Conservation (phyloP, 2,113 vertebrate species). For the Ctenodactylus gundi region DNA sequence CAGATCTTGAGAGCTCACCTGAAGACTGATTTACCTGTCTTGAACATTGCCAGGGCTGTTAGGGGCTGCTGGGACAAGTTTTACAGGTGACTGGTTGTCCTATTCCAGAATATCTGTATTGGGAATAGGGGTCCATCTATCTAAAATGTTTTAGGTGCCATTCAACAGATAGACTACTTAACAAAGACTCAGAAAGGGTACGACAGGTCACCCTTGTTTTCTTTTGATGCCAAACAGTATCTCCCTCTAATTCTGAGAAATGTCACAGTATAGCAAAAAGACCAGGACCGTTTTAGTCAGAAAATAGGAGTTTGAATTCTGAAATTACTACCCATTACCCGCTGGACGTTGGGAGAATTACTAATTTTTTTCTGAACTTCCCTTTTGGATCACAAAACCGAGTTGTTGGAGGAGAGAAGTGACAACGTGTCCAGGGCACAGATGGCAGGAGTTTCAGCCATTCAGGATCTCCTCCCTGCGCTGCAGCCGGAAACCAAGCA, state of each 20-base stretch:
- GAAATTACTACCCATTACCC: neutral
- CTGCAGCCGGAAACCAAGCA: neutral
- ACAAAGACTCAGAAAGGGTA: neutral
- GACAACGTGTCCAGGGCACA: neutral
- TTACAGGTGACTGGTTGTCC: neutral
- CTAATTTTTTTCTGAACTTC: constrained; percentile 46
- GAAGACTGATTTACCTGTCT: constrained; percentile 20
- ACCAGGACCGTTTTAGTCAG: neutral
- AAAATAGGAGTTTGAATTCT: constrained; percentile 31
- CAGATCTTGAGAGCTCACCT: neutral
- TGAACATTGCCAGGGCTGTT: neutral
- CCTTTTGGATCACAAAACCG: constrained; percentile 8
- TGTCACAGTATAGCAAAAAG: neutral
- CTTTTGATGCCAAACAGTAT: neutral
- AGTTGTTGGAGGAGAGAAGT: neutral
- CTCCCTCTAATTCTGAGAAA: constrained; percentile 31
- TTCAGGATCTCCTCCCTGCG: neutral
- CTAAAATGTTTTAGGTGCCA: neutral
- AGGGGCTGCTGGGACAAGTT: neutral
- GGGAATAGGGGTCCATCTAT: neutral
- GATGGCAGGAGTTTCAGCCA: neutral
- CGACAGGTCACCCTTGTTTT: neutral
- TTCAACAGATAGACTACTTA: neutral
- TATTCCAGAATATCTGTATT: neutral
- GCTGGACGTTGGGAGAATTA: neutral